Percentiles rank a stretch among this genome's conserved stretches.
Evolutionary conservation across 1,140 invertebrate species (phyloP).

Genomic region (Pygmarrhopalites habei): DNA sequence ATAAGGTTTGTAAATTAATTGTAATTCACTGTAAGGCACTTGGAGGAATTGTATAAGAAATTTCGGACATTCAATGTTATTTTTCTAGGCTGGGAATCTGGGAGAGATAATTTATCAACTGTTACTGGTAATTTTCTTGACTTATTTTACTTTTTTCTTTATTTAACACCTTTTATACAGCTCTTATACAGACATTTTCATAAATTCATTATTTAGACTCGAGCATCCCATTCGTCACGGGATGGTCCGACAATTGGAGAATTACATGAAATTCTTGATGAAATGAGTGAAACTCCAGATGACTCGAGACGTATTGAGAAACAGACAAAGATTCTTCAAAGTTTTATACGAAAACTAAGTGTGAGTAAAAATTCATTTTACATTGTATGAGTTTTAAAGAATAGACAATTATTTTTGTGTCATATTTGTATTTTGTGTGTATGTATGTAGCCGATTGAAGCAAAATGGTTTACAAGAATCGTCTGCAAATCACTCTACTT

Average conservation of each 20-base stretch:
- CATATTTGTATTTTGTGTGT: too few relatives aligned
- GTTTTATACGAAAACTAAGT: slow-evolving; percentile 49
- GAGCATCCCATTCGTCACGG: slow-evolving; percentile 49
- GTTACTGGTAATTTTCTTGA: too few relatives aligned
- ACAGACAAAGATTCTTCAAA: slow-evolving; percentile 39
- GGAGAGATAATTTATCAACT: too few relatives aligned
- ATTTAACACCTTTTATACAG: too few relatives aligned
- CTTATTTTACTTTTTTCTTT: too few relatives aligned
- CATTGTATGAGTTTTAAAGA: too few relatives aligned
- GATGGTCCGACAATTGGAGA: slow-evolving; percentile 45
- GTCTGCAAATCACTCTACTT: slow-evolving; percentile 75
- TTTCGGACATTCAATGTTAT: too few relatives aligned
- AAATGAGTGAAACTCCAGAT: slow-evolving; percentile 49
- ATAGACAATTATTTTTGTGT: too few relatives aligned
- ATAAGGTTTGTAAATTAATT: slow-evolving; percentile 33
- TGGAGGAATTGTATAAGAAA: neutral
- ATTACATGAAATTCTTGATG: slow-evolving; percentile 62
- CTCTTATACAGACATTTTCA: slow-evolving; percentile 61
- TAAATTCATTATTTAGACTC: slow-evolving; percentile 60
- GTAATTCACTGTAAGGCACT: neutral
- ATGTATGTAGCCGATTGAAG: slow-evolving; percentile 65
- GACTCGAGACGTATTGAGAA: neutral
- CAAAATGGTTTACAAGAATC: slow-evolving; percentile 83
- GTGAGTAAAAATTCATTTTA: too few relatives aligned
- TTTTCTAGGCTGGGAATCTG: slow-evolving; percentile 55